Base-by-base conservation (phyloP, 2,888 invertebrate genomes). In the Beris chalybata region DNA sequence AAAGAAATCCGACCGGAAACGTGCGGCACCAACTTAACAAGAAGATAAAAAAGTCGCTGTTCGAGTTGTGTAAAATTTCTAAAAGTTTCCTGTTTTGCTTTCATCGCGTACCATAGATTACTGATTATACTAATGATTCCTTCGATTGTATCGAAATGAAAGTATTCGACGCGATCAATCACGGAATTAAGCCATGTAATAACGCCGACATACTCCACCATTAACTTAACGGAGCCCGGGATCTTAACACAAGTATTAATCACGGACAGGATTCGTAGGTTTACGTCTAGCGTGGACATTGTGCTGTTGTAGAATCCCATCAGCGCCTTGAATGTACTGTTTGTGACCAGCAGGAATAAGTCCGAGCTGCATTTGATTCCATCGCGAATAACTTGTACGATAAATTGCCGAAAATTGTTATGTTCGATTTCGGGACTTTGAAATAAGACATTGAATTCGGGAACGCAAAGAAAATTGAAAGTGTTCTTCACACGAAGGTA, bases 401-500 rank as follows among this genome's bases (percentile, higher is more conserved):
- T 88, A 88, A 95, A 97, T 31, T 83, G 81, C 53, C 92, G 83
- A 73, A 92, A 89, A 0, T 85, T 84, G 22, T 85, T 83, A 64
- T 86, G 84, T 72, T 89, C 86, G 0, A 91, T 83, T 65, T 91
- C 90, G 9, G 89, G 85, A 69, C 91, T 93, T 76, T 92, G 90
- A 75, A 95, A 89, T 45, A 95, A 85, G 61, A 90, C 89, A 68
- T 93, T 87, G 74, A 95, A 89, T 76, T 96, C 95, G 0, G 96
- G 96, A n/a, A 96, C 89, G 4, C 87, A 85, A 12, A 86, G 84
- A 13, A 95, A 82, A 75, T 94, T 89, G 13, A 95, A 84, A 7
- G 85, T 84, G 11, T 90, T 87, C 78, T 93, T 94, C 2, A 91
- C 87, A 74, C 90, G 85, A 45, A 94, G 80, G 77, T 90, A 93